Base-by-base conservation (phyloP, 2,888 invertebrate genomes). In the Dolichopus griseipennis region DNA sequence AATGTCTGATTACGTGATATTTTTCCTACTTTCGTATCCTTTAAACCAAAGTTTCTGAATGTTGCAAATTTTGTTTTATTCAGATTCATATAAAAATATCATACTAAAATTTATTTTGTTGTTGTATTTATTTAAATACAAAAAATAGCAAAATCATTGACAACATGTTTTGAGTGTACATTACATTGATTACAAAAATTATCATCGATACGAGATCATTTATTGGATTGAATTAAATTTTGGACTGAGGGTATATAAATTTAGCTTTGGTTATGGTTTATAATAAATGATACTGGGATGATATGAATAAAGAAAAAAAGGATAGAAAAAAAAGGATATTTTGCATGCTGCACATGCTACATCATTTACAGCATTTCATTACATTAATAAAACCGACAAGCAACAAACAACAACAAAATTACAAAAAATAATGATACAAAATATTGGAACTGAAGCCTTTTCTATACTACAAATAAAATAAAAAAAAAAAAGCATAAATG, bases 311-410 rank as follows among this genome's bases (percentile, higher is more conserved):
- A 41, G 15, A 12, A 41, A 12, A 41, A 41, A 41, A 41, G 41
- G 41, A 41, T 41, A 41, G n/a, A n/a, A n/a, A 52, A 52, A 52
- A 15, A 52, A 5, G 15, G 52, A 52, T 52, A n/a, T 52, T 52
- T 52, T 52, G 52, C 15, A 52, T 52, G 52, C 52, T 52, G 52
- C 52, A 52, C 52, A 52, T 52, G 52, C 15, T 52, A 52, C 52
- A 52, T 18, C 18, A 18, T 27, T 27, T 27, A 27, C 27, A 27
- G 27, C 27, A 27, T 27, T 27, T 4, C 27, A 27, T 52, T 52
- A 52, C 37, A 37, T 37, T 37, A 37, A 27, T 27, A 27, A 27
- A 27, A 41, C 41, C 3, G 2, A 41, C 4, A 41, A 41, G 41
- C 4, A 12, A 41, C 2, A 41, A 41, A 41, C 3, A 41, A 6